phyloP scores from a whole-genome alignment of 2,797 vertebrate genomes.

The Varecia variegata region DNA sequence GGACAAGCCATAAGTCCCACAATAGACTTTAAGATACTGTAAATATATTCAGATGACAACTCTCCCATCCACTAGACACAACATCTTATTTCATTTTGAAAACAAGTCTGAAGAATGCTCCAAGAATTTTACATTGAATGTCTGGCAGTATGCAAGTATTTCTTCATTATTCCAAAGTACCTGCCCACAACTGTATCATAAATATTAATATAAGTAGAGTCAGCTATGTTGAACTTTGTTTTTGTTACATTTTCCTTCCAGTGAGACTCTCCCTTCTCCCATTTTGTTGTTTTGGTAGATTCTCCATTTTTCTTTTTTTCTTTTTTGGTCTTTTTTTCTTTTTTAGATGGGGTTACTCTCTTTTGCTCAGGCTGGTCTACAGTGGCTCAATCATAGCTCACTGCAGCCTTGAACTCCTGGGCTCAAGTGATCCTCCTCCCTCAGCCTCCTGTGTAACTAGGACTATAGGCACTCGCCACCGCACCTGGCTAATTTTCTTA shows the following conservation, averaged over 20 bases:
- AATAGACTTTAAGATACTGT: constrained; percentile 71
- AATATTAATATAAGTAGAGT: constrained; percentile 66
- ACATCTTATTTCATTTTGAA: constrained; percentile 77
- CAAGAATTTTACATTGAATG: constrained; percentile 70
- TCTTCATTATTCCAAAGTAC: constrained; percentile 66
- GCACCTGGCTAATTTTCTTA: background rate
- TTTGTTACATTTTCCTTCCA: constrained; percentile 32
- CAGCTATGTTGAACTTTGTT: constrained; percentile 3
- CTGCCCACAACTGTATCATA: constrained; percentile 54
- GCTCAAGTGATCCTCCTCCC: background rate
- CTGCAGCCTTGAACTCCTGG: background rate
- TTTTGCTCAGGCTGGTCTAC: background rate
- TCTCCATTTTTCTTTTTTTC: background rate
- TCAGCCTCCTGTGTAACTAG: background rate
- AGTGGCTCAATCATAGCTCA: background rate
- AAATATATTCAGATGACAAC: constrained; percentile 76
- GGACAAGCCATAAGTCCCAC: constrained; percentile 66
- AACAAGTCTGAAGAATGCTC: constrained; percentile 62
- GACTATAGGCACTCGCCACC: background rate
- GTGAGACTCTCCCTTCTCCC: background rate
- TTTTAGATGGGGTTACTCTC: background rate
- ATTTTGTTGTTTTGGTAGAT: background rate
- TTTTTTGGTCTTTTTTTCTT: no score
- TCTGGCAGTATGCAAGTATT: constrained; percentile 60
- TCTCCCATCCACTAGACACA: constrained; percentile 69